phyloP scores from a whole-genome alignment of 2,888 invertebrate species.

The Epinotia brunnichana region DNA sequence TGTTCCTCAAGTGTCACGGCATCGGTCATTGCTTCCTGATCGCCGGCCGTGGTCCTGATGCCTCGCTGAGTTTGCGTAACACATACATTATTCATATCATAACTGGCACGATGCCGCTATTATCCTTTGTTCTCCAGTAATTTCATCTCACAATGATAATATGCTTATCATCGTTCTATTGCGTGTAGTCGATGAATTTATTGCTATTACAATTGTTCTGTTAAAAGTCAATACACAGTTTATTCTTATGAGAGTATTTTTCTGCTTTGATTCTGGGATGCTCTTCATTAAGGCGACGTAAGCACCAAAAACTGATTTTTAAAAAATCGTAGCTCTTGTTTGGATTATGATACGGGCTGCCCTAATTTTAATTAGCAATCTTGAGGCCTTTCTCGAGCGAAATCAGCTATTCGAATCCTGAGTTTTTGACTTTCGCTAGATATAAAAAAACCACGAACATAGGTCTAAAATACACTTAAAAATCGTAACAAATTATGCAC shows the following conservation, averaged over 20 bases:
- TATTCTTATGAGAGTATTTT: not conserved
- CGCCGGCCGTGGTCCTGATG: constrained; percentile 58
- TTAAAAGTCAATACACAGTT: constrained; percentile 9
- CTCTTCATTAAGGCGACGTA: no score
- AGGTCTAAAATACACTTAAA: no score
- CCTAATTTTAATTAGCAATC: no score
- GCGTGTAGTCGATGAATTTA: constrained; percentile 41
- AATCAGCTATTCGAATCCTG: no score
- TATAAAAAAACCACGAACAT: no score
- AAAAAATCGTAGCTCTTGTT: no score
- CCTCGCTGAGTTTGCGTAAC: constrained; percentile 67
- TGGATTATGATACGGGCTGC: no score
- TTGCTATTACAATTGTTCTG: constrained; percentile 37
- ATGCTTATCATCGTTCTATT: constrained; percentile 45
- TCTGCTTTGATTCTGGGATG: not conserved
- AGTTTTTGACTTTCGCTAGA: no score
- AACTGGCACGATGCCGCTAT: constrained; percentile 56
- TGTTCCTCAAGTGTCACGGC: constrained; percentile 63
- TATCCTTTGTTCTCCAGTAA: constrained; percentile 66
- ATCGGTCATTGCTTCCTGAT: constrained; percentile 78
- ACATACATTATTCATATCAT: constrained; percentile 72
- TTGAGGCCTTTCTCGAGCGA: no score
- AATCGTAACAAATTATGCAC: no score
- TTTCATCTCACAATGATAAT: constrained; percentile 44
- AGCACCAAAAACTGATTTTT: no score